Evolutionary conservation across 35 echinoderm and acorn worm species (phyloP), one percentile per base, ranked within the genome.

Genomic region (Eucidaris tribuloides): DNA sequence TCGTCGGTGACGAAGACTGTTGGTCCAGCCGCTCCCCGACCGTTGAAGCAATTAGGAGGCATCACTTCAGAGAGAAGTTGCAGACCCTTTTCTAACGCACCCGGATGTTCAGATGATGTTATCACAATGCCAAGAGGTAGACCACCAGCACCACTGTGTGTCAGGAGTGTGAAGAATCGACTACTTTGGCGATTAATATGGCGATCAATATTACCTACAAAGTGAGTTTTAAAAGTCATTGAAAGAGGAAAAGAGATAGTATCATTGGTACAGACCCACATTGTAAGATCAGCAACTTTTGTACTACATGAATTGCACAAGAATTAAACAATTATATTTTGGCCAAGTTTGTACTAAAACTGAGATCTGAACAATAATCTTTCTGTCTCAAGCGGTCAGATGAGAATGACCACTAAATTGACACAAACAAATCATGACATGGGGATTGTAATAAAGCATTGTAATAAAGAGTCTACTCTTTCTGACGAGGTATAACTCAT

Each of bases 1-100:
- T 94, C 92, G 89, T 94, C 86, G 19, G 92, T 94, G 36, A 94
- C 66, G 33, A 94, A 82, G 25, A 89, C n/a, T 32, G 27, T 23
- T 54, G 86, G 77, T 36, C 86, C 76, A 31, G 45, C 52, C 17
- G n/a, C 23, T 45, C 77, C 86, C 25, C 68, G 36, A 19, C 86
- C 77, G 61, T 40, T 5, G 41, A 88, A 88, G 13, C 55, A 77
- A 65, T 34, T 61, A 31, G 27, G 15, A 29, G 36, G 55, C n/a
- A 88, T 14, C 18, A 88, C 48, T 31, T 55, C 33, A 42, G 46
- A 17, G 29, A 60, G 52, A 11, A 88, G 60, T 44, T 88, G 28
- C n/a, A 88, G 55, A 15, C 71, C 76, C 14, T 66, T 45, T 49
- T 11, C 34, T 7, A 88, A 65, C 4, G 78, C 23, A 23, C 64